Evolutionary conservation across 2,888 invertebrate genomes (phyloP), one percentile per base, ranked within the genome.

Genomic region (Epinotia brunnichana): DNA sequence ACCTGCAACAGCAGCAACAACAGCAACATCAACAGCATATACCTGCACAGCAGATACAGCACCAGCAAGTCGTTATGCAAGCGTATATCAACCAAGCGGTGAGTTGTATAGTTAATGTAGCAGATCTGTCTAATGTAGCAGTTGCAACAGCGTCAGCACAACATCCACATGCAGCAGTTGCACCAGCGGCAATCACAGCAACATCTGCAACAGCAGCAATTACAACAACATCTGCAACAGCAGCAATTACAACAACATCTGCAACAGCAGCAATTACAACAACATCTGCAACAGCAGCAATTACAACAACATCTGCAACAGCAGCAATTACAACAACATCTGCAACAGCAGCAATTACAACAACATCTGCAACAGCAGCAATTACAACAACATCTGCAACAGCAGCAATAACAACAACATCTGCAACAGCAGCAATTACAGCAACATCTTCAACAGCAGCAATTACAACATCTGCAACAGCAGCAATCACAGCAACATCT

Each of bases 61-160:
- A 90, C 67, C 88, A 87, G 74, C 90, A 90, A 84, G 91, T 91
- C 77, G 91, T 92, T 51, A 92, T 93, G 92, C 92, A 92, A 76
- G 88, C 91, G 10, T 93, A 92, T 74, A 90, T 92, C 53, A 92
- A 93, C 80, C 91, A 92, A 81, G 79, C 87, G 76, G 92, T 92
- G 75, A 89, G 88, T 83, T 66, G 73, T 3, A 21, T 41, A 19
- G n/a, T 29, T 48, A 1, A 48, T 35, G 35, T 35, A 9, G 35
- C 9, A 35, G 7, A 7, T 7, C n/a, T n/a, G n/a, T n/a, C n/a
- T n/a, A n/a, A 82, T 89, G 11, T 89, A 90, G 24, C 93, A 92
- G 56, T 82, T 85, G 54, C 87, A 87, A 51, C 87, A 85, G 13
- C 82, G 85, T 54, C 84, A 83, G 29, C 87, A 85, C 64, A 64